Evolutionary conservation across 1,140 invertebrate genomes (phyloP).

Genomic region (Calliopsis andreniformis): DNA sequence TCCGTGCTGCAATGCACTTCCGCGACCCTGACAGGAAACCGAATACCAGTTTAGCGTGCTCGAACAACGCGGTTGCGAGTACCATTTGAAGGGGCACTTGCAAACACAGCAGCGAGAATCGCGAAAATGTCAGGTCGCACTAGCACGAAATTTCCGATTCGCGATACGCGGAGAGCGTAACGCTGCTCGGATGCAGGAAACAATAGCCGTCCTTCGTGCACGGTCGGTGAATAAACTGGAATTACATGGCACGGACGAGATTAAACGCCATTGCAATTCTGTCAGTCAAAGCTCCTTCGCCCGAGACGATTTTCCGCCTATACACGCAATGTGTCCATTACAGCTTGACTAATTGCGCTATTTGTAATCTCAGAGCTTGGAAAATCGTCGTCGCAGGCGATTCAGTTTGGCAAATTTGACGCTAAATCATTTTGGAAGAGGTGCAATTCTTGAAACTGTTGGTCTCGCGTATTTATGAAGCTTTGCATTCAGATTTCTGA

Average conservation of each 20-base stretch:
- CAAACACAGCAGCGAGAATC: background rate
- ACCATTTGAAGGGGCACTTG: background rate
- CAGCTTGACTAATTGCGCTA: background rate
- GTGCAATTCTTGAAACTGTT: too few relatives aligned
- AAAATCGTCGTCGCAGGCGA: background rate
- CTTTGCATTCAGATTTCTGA: too few relatives aligned
- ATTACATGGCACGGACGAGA: conserved; percentile 8
- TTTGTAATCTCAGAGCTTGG: conserved; percentile 6
- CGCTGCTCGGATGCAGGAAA: background rate
- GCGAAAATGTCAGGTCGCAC: background rate
- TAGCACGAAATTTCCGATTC: background rate
- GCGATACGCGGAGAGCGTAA: background rate
- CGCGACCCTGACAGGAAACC: background rate
- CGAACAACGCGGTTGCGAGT: background rate
- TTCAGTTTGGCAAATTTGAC: background rate
- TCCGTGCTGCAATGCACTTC: background rate
- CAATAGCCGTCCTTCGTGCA: conserved; percentile 13
- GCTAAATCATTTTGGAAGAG: background rate
- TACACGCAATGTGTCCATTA: conserved; percentile 11
- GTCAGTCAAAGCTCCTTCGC: background rate
- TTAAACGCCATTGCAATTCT: conserved; percentile 20
- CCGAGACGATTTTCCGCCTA: conserved; percentile 22
- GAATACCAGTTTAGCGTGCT: background rate
- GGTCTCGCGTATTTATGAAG: too few relatives aligned
- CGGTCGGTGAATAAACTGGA: conserved; percentile 16